Conservation (phyloP, 2,797 vertebrate species). For the Hydrophis major region DNA sequence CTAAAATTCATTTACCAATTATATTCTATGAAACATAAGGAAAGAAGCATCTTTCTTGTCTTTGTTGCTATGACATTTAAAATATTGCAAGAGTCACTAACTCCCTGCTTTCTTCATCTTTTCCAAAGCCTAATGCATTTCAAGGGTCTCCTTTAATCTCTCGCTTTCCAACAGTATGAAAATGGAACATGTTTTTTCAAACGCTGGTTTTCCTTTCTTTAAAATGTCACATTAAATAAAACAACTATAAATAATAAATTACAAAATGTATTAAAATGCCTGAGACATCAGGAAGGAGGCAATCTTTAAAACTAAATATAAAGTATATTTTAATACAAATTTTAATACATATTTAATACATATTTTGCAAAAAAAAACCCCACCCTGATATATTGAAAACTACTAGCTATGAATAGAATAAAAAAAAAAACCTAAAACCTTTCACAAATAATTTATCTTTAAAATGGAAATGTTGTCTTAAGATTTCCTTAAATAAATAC, state of each 20-base stretch:
- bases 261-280: constrained; percentile 24
- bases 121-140: background rate
- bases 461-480: background rate
- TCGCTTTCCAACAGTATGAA: background rate
- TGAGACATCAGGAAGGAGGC: background rate
- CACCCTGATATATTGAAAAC: background rate
- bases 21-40: background rate
- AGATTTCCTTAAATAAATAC: background rate
- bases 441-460: background rate
- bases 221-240: constrained; percentile 18
- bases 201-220: background rate
- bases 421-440: background rate
- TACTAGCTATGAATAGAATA: background rate
- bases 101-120: background rate
- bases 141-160: background rate
- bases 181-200: background rate
- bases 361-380: background rate
- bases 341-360: background rate
- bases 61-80: background rate
- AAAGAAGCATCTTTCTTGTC: background rate
- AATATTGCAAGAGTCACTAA: constrained; percentile 4
- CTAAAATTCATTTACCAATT: background rate
- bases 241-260: constrained; percentile 25
- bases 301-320: background rate
- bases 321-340: background rate